Base-by-base conservation (phyloP, 2,888 invertebrate genomes). In the Chloromyia formosa region DNA sequence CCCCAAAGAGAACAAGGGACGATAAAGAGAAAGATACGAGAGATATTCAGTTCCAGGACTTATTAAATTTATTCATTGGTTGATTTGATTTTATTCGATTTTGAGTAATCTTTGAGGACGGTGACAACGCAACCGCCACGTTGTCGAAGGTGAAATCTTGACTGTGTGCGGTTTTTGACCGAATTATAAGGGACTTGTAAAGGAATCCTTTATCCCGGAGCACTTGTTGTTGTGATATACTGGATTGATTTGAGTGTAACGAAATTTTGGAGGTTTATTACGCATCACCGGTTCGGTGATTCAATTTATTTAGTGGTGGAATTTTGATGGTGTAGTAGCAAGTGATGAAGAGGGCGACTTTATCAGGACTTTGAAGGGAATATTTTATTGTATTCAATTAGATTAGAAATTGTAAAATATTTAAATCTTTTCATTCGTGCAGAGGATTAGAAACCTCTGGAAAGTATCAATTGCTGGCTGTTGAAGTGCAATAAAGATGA, bases 31-130 rank as follows among this genome's bases (percentile, higher is more conserved):
- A 49, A 27, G 53, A 20, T 22, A 9, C 27, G 72, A 20, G 40
- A 16, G 27, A 4, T 58, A n/a, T n/a, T n/a, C 42, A n/a, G 53
- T 45, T 49, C n/a, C 71, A 42, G 64, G 58, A 74, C 74, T 77
- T 77, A 75, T 75, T 75, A 74, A 77, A 77, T 77, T 77, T 75
- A 77, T 77, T 77, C 77, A 77, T 75, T 74, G 77, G 74, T 77
- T 77, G 77, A 77, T 77, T 77, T 75, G 75, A 77, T 77, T 77
- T 77, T 68, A 77, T 77, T 77, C 72, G 75, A 75, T 77, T 77
- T 77, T 40, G 61, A 74, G 73, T 74, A 72, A 49, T 12, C 69
- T 60, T 76, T 74, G 71, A 74, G 58, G 56, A 45, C 68, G 40
- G 54, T 53, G 27, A 53, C 27, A 69, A 35, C 3, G 7, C 27